phyloP scores from a whole-genome alignment of 2,888 invertebrate genomes.

The Melinaea marsaeus region DNA sequence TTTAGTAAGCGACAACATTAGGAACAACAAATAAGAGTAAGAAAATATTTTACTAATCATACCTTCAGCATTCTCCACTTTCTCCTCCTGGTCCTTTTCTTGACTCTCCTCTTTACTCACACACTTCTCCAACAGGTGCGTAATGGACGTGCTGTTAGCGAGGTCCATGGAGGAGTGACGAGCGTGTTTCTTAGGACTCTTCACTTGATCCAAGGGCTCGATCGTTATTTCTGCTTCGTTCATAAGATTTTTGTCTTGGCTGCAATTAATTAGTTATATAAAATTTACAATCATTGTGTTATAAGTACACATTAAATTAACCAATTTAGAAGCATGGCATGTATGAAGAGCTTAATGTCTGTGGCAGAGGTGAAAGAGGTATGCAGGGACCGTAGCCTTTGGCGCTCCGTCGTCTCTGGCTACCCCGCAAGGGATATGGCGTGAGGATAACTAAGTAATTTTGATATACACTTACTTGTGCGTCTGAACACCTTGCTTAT shows the following conservation, averaged over 20 bases:
- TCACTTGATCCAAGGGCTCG: constrained; percentile 55
- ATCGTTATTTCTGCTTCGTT: constrained; percentile 71
- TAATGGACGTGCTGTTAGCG: constrained; percentile 63
- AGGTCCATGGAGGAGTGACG: constrained; percentile 75
- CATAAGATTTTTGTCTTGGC: constrained; percentile 64
- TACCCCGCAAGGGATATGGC: no score
- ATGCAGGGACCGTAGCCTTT: no score
- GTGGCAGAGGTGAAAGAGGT: no score
- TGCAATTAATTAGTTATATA: constrained; percentile 31
- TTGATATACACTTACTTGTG: constrained; percentile 39
- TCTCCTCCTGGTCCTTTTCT: constrained; percentile 34
- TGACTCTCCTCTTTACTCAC: constrained; percentile 44
- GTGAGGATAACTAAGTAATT: no score
- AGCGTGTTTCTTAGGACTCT: constrained; percentile 62
- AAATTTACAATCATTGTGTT: not conserved
- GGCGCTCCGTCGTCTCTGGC: no score
- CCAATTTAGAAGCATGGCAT: no score
- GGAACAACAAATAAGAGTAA: not conserved
- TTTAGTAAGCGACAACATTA: no score
- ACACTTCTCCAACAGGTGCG: constrained; percentile 70
- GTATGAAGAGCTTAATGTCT: no score
- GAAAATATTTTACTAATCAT: constrained; percentile 12
- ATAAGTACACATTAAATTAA: no score
- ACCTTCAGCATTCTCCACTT: constrained; percentile 25
- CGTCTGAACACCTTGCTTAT: constrained; percentile 17